phyloP scores from a whole-genome alignment of 1,140 invertebrate genomes.

The Sminthurinus signatus region DNA sequence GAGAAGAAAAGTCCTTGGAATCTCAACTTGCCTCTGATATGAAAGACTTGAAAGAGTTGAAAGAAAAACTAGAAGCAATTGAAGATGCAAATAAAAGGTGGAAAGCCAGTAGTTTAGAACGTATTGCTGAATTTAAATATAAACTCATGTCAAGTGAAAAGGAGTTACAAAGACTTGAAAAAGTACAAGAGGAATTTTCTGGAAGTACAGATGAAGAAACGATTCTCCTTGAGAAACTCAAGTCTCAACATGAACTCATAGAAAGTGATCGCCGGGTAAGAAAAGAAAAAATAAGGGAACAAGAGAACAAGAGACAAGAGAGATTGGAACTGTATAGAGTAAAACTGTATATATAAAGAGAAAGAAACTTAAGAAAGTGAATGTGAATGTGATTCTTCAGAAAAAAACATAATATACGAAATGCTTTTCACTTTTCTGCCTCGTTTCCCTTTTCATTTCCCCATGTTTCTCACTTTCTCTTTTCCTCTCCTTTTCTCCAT shows the following conservation, averaged over 20 bases:
- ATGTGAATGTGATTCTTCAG: too few relatives aligned
- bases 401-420: too few relatives aligned
- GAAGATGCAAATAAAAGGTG: slow-evolving; percentile 30
- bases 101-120: slow-evolving; percentile 26
- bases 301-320: neutral
- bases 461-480: too few relatives aligned
- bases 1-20: slow-evolving; percentile 70
- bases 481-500: too few relatives aligned
- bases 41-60: slow-evolving; percentile 59
- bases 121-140: slow-evolving; percentile 26
- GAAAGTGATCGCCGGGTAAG: slow-evolving; percentile 52
- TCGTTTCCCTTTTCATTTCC: too few relatives aligned
- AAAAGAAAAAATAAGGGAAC: too few relatives aligned
- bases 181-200: slow-evolving; percentile 40
- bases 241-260: slow-evolving; percentile 51
- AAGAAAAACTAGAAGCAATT: slow-evolving; percentile 48
- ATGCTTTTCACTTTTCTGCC: too few relatives aligned
- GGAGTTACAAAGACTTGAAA: slow-evolving; percentile 43
- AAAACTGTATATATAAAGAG: too few relatives aligned
- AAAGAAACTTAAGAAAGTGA: too few relatives aligned
- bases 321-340: neutral
- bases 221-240: slow-evolving; percentile 55
- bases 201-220: slow-evolving; percentile 49
- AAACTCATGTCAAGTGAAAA: slow-evolving; percentile 33
- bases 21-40: slow-evolving; percentile 62